These are phyloP conservation scores for Baryphthengus martii DNA, from an alignment of 2,113 vertebrate genomes.

Conservation along the genomic window DNA sequence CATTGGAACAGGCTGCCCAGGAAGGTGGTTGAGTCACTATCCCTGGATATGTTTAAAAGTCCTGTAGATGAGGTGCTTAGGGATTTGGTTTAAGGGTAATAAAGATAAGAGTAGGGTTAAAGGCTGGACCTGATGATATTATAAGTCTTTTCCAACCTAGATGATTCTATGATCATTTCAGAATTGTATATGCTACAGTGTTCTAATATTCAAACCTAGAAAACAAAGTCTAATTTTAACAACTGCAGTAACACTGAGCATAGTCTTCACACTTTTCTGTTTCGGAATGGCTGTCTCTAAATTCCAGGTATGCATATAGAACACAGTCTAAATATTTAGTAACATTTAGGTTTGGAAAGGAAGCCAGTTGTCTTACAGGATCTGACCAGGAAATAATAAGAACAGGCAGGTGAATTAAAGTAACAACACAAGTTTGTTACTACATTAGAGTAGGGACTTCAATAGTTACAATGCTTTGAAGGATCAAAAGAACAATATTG, in stretches of 20 bases:
- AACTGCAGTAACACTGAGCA: neutral
- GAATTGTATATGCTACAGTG: neutral
- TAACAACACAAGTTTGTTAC: neutral
- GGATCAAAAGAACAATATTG: neutral
- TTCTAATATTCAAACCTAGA: neutral
- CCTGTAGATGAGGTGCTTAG: no score
- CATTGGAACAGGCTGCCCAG: no score
- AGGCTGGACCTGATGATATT: no score
- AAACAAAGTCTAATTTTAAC: neutral
- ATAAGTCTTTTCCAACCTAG: no score
- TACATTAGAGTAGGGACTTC: neutral
- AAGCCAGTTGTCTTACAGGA: neutral
- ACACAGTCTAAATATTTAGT: neutral
- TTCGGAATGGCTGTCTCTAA: neutral
- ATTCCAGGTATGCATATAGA: neutral
- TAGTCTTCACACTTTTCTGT: neutral
- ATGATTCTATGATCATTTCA: neutral
- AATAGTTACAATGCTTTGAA: neutral
- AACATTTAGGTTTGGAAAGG: neutral
- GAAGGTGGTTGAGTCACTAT: no score
- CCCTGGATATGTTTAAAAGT: no score
- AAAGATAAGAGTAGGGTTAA: no score
- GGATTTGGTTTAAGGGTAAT: no score
- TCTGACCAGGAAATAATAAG: neutral
- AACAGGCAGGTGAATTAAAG: neutral